Base-by-base conservation (phyloP, 2,113 vertebrate genomes). In the Myxocyprinus asiaticus region DNA sequence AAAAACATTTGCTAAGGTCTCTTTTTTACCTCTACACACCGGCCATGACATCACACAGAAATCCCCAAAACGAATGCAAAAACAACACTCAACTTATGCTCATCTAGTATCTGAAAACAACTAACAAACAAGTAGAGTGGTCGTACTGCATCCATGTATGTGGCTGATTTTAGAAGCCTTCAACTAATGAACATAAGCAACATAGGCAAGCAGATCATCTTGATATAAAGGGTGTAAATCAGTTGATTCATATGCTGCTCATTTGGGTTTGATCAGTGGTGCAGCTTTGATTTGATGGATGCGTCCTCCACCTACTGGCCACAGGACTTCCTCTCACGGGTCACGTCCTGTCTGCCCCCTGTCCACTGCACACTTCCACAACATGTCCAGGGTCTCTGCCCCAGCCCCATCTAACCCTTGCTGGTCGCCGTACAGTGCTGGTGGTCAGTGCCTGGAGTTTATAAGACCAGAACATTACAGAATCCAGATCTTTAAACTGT, bases 301-400 rank as follows among this genome's bases (percentile, higher is more conserved):
- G 82, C 83, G 77, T 81, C 85, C 64, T 90, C 74, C 84, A 88
- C 89, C 88, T 86, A 90, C 91, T 78, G 83, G 86, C 85, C 85
- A 64, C 76, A 42, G 59, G 82, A 88, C 86, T 91, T 92, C 91
- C 91, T 91, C 86, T 84, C 77, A 69, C 80, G 79, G 92, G 92
- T 93, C 91, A 92, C 81, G 82, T 92, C 89, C 89, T 90, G 90
- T 93, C 90, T 93, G 92, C 85, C 90, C 91, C 83, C 86, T 92
- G 89, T 91, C 91, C 91, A 91, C 89, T 86, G 76, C 89, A 92
- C 92, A 91, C 91, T 90, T 92, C 88, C 89, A 89, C 83, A 90
- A 91, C 91, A 92, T 92, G 89, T 92, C 88, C 90, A 87, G 22
- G 88, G 88, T 88, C 87, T 83, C 67, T 51, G 86, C 22, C 85